Conservation (phyloP, 2,113 vertebrate genomes). For the Gallinago jamesoni region DNA sequence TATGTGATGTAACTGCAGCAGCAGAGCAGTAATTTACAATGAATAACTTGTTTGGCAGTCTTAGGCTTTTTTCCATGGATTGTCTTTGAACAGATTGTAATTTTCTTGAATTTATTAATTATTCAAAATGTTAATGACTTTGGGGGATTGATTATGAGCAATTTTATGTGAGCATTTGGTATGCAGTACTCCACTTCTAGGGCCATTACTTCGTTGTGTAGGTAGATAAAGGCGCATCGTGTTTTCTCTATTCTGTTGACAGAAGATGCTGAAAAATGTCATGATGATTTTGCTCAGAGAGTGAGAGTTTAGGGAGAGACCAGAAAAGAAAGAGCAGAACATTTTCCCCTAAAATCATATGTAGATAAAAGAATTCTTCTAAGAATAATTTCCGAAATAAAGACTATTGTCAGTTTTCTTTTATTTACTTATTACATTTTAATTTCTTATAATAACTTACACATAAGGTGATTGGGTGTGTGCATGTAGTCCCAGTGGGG, state of each 20-base stretch:
- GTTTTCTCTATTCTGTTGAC: not conserved
- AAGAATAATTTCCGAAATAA: not conserved
- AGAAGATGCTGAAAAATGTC: not conserved
- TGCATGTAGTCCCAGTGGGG: not conserved
- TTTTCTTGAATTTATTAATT: slow-evolving; percentile 46
- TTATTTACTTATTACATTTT: not conserved
- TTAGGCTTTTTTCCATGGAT: slow-evolving; percentile 1
- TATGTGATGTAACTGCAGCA: not conserved
- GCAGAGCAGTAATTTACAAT: not conserved
- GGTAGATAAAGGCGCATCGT: not conserved
- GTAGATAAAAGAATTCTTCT: not conserved
- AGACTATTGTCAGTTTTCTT: not conserved
- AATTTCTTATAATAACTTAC: not conserved
- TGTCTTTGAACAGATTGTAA: slow-evolving; percentile 24
- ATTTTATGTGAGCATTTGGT: not conserved
- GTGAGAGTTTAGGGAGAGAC: not conserved
- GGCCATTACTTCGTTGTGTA: not conserved
- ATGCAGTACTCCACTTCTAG: not conserved
- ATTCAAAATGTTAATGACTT: slow-evolving; percentile 51
- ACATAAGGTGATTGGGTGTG: not conserved
- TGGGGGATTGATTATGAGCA: not conserved
- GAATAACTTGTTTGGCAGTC: slow-evolving; percentile 10
- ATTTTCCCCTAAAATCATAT: not conserved
- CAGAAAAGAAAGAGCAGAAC: not conserved
- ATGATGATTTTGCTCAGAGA: not conserved